Evolutionary conservation across 2,797 vertebrate genomes (phyloP).

Genomic region (Gallirallus australis): DNA sequence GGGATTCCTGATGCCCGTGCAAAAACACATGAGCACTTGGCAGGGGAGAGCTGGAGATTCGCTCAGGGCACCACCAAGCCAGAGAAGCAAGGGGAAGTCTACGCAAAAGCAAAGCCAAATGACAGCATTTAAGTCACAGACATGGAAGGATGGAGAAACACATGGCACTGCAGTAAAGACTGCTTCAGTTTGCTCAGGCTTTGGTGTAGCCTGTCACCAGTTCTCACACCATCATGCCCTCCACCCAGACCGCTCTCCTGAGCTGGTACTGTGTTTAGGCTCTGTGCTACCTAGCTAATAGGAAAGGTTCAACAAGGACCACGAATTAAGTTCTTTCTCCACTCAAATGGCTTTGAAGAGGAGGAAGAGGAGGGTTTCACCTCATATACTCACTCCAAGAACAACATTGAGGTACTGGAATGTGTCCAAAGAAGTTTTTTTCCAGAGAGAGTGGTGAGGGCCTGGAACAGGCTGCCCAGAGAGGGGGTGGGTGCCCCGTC

Average conservation of each 20-base stretch:
- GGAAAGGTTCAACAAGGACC: not conserved
- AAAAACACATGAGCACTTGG: accelerated
- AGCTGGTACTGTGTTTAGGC: not conserved
- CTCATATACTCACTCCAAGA: too few species aligned
- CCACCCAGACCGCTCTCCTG: accelerated
- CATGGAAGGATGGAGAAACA: not conserved
- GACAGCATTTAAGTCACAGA: not conserved
- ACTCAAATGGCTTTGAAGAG: not conserved
- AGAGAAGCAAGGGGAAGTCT: not conserved
- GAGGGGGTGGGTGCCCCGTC: too few species aligned
- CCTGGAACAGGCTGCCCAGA: too few species aligned
- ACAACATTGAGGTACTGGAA: too few species aligned
- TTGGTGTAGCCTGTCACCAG: not conserved
- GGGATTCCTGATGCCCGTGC: not conserved
- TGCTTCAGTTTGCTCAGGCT: not conserved
- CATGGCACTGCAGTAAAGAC: not conserved
- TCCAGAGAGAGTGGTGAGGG: too few species aligned
- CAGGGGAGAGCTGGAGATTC: not conserved
- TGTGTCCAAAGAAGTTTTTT: too few species aligned
- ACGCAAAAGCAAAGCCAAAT: not conserved
- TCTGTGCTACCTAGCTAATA: not conserved
- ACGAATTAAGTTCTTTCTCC: not conserved
- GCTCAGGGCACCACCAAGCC: not conserved
- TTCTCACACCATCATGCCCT: accelerated
- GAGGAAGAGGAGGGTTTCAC: not conserved